A percentile compares a stretch with the other conserved stretches of the same genome.
These are phyloP conservation scores for human (Homo sapiens) DNA, from an alignment of 2,113 vertebrate species.

Conservation along the genomic window GRCh38 chr4:113113001-113113500, in stretches of 20 bases:
- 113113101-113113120: neutral
- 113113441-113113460: neutral
- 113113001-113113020: neutral
- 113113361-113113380: constrained; percentile 68
- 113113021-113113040: accelerated
- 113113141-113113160: neutral
- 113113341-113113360: constrained; percentile 48
- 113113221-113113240: constrained; percentile 59
- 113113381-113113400: constrained; percentile 52
- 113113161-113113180: neutral
- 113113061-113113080: neutral
- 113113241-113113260: constrained; percentile 70
- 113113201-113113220: constrained; percentile 61
- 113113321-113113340: neutral
- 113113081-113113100: neutral
- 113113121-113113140: neutral
- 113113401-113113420: constrained; percentile 58
- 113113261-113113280: constrained; percentile 46
- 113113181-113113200: neutral
- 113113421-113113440: constrained; percentile 68
- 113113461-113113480: constrained; percentile 37
- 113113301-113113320: neutral
- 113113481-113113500: constrained; percentile 52
- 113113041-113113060: neutral
- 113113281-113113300: neutral